Percentiles rank a stretch among this genome's conserved stretches.
These are phyloP conservation scores for Sweltsa coloradensis DNA, from an alignment of 1,140 invertebrate species.

Conservation along the genomic window DNA sequence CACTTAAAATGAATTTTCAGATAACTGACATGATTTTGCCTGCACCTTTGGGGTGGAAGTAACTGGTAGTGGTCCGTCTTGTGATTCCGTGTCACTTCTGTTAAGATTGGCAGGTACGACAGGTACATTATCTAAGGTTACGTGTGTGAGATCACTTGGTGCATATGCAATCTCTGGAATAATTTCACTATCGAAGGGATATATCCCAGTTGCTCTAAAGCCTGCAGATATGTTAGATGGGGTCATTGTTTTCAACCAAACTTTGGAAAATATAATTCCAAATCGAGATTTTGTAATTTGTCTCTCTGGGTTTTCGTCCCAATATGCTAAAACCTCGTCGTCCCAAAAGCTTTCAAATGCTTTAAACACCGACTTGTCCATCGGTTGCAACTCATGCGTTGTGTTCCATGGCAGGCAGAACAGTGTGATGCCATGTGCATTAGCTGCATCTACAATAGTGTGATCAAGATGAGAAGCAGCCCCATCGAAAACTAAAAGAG, in stretches of 20 bases:
- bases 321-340: slow-evolving; percentile 20
- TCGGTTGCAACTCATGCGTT: slow-evolving; percentile 28
- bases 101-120: too few relatives aligned
- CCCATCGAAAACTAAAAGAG: slow-evolving; percentile 28
- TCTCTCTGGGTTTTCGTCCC: slow-evolving; percentile 13
- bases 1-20: too few relatives aligned
- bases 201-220: slow-evolving; percentile 23
- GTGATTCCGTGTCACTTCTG: too few relatives aligned
- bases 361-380: slow-evolving; percentile 26
- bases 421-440: slow-evolving; percentile 22
- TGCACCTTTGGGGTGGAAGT: too few relatives aligned
- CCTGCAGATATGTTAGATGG: slow-evolving; percentile 19
- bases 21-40: too few relatives aligned
- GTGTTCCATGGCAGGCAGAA: slow-evolving; percentile 28
- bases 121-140: too few relatives aligned
- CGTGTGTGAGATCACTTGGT: slow-evolving; percentile 20
- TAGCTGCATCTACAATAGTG: slow-evolving; percentile 22
- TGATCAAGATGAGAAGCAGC: slow-evolving; percentile 24
- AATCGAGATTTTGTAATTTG: slow-evolving; percentile 23
- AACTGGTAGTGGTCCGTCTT: too few relatives aligned
- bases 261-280: slow-evolving; percentile 22
- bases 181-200: slow-evolving; percentile 19
- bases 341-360: slow-evolving; percentile 29
- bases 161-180: slow-evolving; percentile 24
- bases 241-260: slow-evolving; percentile 23